phyloP scores from a whole-genome alignment of 2,113 vertebrate genomes.

The Lontra canadensis region DNA sequence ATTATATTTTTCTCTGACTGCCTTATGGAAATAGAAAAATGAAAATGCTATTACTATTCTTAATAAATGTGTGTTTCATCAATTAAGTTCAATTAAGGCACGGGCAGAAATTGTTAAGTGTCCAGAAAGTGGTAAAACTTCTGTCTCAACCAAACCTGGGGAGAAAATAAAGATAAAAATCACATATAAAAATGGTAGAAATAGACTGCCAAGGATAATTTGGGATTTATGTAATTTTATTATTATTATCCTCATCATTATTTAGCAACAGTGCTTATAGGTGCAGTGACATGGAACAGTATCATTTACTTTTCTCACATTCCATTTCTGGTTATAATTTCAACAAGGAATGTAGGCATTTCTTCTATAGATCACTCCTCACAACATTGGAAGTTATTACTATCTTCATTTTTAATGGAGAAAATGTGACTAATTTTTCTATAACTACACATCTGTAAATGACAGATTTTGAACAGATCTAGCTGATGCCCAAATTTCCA shows the following conservation, averaged over 20 bases:
- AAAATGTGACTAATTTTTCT: slow-evolving; percentile 2
- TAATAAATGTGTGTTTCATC: slow-evolving; percentile 21
- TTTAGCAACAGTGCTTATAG: neutral
- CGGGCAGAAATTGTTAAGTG: neutral
- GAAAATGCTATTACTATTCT: neutral
- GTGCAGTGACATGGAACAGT: neutral
- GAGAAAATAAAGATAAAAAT: slow-evolving; percentile 27
- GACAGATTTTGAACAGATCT: neutral
- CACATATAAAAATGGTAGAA: neutral
- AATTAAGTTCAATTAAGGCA: neutral
- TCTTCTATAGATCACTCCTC: neutral
- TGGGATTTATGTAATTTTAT: neutral
- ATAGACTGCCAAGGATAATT: neutral
- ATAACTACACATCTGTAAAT: neutral
- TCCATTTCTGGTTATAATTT: slow-evolving; percentile 29
- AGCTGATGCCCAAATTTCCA: neutral
- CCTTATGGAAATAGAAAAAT: slow-evolving; percentile 31
- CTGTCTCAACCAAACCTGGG: neutral
- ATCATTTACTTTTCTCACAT: slow-evolving; percentile 1
- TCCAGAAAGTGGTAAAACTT: slow-evolving; percentile 13
- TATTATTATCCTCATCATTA: neutral
- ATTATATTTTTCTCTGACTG: neutral
- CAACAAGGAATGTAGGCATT: neutral
- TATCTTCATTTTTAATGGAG: neutral
- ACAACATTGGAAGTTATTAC: neutral